phyloP scores from a whole-genome alignment of 2,113 vertebrate genomes.

The Sturnus vulgaris region DNA sequence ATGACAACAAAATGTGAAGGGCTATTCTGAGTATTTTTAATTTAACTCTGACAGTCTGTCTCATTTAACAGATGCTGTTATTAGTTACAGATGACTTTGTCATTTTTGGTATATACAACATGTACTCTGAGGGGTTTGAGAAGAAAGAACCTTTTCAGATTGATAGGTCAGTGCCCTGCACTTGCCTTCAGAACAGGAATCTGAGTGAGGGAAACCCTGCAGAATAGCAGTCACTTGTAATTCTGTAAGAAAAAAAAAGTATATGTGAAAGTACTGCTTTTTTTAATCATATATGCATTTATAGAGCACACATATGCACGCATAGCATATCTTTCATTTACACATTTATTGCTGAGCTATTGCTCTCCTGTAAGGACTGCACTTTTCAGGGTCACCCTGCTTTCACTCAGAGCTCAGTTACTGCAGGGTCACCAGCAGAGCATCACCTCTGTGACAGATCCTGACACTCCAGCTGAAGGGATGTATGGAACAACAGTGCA shows the following conservation, averaged over 20 bases:
- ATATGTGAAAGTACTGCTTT: neutral
- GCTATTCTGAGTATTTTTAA: constrained; percentile 57
- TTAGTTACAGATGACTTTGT: constrained; percentile 57
- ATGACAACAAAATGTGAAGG: constrained; percentile 61
- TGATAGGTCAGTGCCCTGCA: neutral
- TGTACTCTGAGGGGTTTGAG: neutral
- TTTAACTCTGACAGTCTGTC: constrained; percentile 46
- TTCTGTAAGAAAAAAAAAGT: neutral
- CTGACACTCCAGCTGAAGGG: neutral
- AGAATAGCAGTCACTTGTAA: neutral
- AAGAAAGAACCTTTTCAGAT: neutral
- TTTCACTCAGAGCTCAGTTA: neutral
- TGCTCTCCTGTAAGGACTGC: neutral
- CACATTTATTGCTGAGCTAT: neutral
- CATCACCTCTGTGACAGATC: neutral
- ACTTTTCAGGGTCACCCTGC: neutral
- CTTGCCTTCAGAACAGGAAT: neutral
- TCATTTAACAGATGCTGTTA: constrained; percentile 52
- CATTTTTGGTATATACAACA: neutral
- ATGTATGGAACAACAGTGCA: neutral
- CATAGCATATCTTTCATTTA: neutral
- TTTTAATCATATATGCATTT: neutral
- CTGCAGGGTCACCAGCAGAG: neutral
- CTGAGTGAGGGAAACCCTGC: neutral
- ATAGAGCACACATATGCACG: neutral